These are phyloP conservation scores for Schrankia costaestrigalis DNA, from an alignment of 2,888 invertebrate genomes.

Conservation along the genomic window DNA sequence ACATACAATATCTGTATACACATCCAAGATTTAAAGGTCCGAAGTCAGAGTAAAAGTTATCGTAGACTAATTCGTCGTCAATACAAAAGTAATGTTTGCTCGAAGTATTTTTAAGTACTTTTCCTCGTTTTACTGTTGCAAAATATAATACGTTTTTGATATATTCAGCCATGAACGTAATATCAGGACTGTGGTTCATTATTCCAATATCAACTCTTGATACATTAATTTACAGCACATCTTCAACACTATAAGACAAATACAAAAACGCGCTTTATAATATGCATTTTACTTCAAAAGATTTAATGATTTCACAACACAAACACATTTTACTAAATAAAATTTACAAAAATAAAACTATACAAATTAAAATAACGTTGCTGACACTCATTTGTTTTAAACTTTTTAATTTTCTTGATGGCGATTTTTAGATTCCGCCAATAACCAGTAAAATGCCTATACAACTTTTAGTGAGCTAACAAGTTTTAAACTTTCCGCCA, in stretches of 20 bases:
- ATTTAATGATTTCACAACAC: constrained; percentile 13
- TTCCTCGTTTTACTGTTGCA: constrained; percentile 83
- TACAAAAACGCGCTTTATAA: no score
- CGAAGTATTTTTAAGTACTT: constrained; percentile 82
- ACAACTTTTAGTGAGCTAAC: no score
- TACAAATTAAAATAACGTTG: constrained; percentile 35
- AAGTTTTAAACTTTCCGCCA: no score
- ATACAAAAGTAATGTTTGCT: constrained; percentile 88
- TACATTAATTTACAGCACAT: constrained; percentile 46
- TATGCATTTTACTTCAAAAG: no score
- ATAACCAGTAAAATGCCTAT: no score
- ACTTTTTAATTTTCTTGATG: constrained; percentile 19
- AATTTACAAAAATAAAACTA: constrained; percentile 29
- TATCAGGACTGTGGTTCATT: constrained; percentile 62
- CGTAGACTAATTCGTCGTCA: constrained; percentile 89
- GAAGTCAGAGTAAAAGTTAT: constrained; percentile 94
- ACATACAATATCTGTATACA: constrained; percentile 90
- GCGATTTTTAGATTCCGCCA: constrained; percentile 22
- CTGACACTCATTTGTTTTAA: constrained; percentile 52
- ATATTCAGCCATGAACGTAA: constrained; percentile 69
- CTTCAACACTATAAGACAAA: constrained; percentile 28
- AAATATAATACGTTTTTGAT: constrained; percentile 88
- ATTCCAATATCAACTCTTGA: constrained; percentile 34
- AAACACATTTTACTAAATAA: constrained; percentile 39
- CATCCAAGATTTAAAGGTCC: constrained; percentile 94